Percentiles rank a stretch among this genome's conserved stretches.
These are phyloP conservation scores for Ephydatia muelleri DNA, from an alignment of 37 sponge, comb jelly and placozoan genomes.

Conservation along the genomic window DNA sequence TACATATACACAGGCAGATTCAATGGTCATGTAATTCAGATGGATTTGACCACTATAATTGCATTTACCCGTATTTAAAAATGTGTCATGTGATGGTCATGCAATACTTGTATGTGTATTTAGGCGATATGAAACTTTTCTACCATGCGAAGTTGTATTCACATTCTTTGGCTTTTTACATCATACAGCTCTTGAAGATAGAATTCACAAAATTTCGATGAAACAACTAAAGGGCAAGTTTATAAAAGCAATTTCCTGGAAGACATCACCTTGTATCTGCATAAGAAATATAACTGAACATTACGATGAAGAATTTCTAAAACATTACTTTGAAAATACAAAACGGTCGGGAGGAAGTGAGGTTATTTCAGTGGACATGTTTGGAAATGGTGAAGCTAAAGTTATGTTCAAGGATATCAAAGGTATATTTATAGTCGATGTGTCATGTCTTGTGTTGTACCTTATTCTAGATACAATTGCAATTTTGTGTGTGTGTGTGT, in stretches of 20 bases:
- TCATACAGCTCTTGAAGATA: not conserved
- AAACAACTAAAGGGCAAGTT: conserved; percentile 3
- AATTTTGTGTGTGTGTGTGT: no score
- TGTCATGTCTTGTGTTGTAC: no score
- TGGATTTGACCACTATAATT: no score
- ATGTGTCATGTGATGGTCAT: no score
- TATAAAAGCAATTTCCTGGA: conserved; percentile 13
- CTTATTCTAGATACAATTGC: no score
- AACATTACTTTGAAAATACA: conserved; percentile 33
- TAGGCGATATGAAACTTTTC: no score
- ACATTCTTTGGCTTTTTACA: not conserved
- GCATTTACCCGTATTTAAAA: no score
- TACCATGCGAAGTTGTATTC: no score
- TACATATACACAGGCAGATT: no score
- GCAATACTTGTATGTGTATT: no score
- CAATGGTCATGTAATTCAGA: no score
- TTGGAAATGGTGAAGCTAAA: conserved; percentile 44
- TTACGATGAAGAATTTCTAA: conserved; percentile 45
- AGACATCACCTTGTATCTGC: not conserved
- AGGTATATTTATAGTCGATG: conserved; percentile 16
- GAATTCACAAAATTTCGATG: not conserved
- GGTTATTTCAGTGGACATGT: conserved; percentile 15
- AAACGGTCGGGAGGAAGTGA: conserved; percentile 46
- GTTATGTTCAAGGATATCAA: conserved; percentile 41
- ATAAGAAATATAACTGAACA: conserved; percentile 9